Evolutionary conservation across 1,140 invertebrate species (phyloP), one percentile per base, ranked within the genome.

Genomic region (Lepidurus couesii): DNA sequence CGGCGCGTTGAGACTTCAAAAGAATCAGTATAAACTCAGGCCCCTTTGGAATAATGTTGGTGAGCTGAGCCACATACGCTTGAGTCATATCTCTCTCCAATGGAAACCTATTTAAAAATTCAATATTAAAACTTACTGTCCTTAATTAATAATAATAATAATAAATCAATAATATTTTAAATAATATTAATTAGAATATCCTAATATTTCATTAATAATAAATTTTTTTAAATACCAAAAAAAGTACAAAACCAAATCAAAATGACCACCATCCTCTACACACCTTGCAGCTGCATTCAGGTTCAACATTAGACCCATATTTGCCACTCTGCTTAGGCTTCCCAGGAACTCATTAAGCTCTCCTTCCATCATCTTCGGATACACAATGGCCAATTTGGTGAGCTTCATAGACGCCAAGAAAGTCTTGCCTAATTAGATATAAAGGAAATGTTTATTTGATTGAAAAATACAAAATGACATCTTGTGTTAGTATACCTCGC

Each of bases 1-100:
- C 96, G 80, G 93, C 91, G 78, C 95, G 86, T 24, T 88, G 86
- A 0, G 90, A 91, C 0, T 95, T 94, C 82, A 92, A 92, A 65
- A 98, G 90, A 0, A 91, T 87, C 0, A 96, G 90, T 0, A 93
- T 88, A 7, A 96, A 85, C 85, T 95, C 53, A 16, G 53, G 53
- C 6, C 53, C 53, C 21, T 65, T 65, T n/a, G 53, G 9, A 21
- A 65, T 65, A 11, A 65, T 11, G 6, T 16, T 21, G 21, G 8
- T 10, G 16, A 65, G 13, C 53, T 65, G 8, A n/a, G 53, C 53
- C 8, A 65, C 53, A 16, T 65, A 65, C 1, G 8, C 13, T 21
- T 65, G 53, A 7, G 53, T 21, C 53, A 65, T 16, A 21, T 65
- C 53, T 16, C 53, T 5, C 8, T 65, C 53, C 53, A 65, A 11